A percentile compares a stretch with the other conserved stretches of the same genome.
phyloP scores from a whole-genome alignment of 2,888 invertebrate genomes.

The Pycnomerus fuliginosus region DNA sequence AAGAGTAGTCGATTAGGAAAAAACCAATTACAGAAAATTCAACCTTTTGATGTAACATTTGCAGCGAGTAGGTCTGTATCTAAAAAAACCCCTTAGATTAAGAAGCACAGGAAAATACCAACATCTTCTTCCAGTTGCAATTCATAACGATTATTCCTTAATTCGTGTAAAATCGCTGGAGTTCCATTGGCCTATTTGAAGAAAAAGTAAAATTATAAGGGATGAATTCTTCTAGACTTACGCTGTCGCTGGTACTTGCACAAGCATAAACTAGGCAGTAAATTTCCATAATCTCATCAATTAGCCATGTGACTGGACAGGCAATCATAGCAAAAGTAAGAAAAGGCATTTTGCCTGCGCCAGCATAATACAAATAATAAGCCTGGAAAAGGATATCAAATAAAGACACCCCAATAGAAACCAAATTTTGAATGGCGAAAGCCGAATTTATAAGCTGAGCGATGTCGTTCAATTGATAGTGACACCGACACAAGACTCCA shows the following conservation, averaged over 20 bases:
- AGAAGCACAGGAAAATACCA: conserved; percentile 12
- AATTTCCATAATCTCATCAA: conserved; percentile 37
- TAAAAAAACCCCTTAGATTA: conserved; percentile 29
- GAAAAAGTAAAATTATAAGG: too few relatives aligned
- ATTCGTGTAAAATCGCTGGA: conserved; percentile 50
- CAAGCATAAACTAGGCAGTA: conserved; percentile 36
- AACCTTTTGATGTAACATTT: conserved; percentile 54
- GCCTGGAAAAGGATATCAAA: conserved; percentile 38
- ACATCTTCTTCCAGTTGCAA: conserved; percentile 51
- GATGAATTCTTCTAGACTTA: conserved; percentile 28
- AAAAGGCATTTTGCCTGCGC: conserved; percentile 23
- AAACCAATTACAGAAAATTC: conserved; percentile 54
- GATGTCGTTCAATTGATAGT: conserved; percentile 38
- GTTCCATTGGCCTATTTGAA: conserved; percentile 51
- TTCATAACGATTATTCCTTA: conserved; percentile 47
- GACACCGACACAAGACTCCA: conserved; percentile 35
- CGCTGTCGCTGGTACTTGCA: conserved; percentile 33
- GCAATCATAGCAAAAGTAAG: conserved; percentile 23
- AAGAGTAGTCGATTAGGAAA: conserved; percentile 52
- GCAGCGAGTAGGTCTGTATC: conserved; percentile 55
- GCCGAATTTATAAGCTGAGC: conserved; percentile 32
- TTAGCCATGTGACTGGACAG: conserved; percentile 33
- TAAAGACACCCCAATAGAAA: conserved; percentile 33
- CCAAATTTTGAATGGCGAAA: conserved; percentile 37
- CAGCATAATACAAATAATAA: conserved; percentile 37